A percentile compares a stretch with the other conserved stretches of the same genome.
Conservation (phyloP, 2,113 vertebrate species). For the Callipepla squamata region DNA sequence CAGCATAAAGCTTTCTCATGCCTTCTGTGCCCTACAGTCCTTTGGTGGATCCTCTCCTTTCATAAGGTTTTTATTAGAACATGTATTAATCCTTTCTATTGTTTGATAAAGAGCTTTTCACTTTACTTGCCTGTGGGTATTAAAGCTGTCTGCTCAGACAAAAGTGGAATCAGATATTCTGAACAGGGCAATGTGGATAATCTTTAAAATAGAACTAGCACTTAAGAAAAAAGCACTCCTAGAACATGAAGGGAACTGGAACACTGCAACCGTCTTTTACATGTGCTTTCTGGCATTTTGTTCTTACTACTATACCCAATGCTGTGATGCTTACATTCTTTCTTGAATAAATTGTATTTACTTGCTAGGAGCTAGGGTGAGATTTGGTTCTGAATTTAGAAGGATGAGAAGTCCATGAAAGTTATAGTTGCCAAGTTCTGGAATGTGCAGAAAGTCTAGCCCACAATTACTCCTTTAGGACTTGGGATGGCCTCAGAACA, state of each 20-base stretch:
- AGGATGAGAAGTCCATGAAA: neutral
- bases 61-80: neutral
- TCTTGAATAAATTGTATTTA: neutral
- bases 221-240: neutral
- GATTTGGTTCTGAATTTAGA: neutral
- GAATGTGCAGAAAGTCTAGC: neutral
- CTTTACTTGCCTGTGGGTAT: neutral
- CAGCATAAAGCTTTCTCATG: neutral
- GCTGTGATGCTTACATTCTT: neutral
- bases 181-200: neutral
- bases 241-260: neutral
- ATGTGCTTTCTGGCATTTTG: neutral
- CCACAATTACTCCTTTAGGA: neutral
- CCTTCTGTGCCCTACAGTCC: neutral
- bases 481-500: neutral
- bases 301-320: neutral
- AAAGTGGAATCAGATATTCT: neutral
- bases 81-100: slow-evolving; percentile 20
- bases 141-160: neutral
- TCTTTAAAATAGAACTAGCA: neutral
- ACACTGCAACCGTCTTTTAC: neutral
- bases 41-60: neutral
- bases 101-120: slow-evolving; percentile 23
- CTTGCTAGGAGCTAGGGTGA: neutral
- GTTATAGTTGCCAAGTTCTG: neutral